Evolutionary conservation across 2,888 invertebrate genomes (phyloP), one percentile per base, ranked within the genome.

Genomic region (Acronicta leporina): DNA sequence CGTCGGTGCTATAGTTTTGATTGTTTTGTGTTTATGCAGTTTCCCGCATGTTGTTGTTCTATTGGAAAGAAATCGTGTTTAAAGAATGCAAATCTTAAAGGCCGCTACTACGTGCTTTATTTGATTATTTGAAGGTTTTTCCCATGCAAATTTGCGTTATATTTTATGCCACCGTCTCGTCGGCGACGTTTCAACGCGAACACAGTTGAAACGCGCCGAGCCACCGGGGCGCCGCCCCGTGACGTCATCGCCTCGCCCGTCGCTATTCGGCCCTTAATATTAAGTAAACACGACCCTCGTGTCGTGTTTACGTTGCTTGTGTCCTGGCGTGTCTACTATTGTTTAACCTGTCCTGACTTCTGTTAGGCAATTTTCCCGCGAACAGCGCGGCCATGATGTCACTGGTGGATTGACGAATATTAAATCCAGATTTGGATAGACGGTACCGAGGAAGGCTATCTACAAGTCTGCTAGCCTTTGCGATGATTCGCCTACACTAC

Each of bases 401-500:
- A 84, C 73, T 72, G 84, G 84, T 71, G 86, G 84, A 62, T 55
- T 75, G 94, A 92, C 92, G 93, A 80, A 92, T 69, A 92, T 79
- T 68, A 87, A 84, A 81, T 83, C 84, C 80, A 51, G 75, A 73
- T 77, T 76, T 77, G 86, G 89, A 80, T 76, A 66, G 91, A 88
- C 92, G 90, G 85, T 71, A 79, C 79, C 66, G 91, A 93, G 94
- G 92, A 88, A 88, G 88, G 67, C 85, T 83, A 82, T 69, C 83
- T 68, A 83, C 48, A 66, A 92, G 91, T 63, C 77, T 84, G 87
- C 85, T 86, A 79, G 86, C 73, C 84, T 90, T 92, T 92, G 94
- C 93, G 94, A 94, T 94, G 75, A 77, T 79, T 89, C 89, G 92
- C 86, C 92, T 86, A 94, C 92, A 93, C 64, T 40, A 33, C 27